A percentile compares a stretch with the other conserved stretches of the same genome.
Evolutionary conservation across 2,797 vertebrate genomes (phyloP).

Genomic region (Esox lucius): DNA sequence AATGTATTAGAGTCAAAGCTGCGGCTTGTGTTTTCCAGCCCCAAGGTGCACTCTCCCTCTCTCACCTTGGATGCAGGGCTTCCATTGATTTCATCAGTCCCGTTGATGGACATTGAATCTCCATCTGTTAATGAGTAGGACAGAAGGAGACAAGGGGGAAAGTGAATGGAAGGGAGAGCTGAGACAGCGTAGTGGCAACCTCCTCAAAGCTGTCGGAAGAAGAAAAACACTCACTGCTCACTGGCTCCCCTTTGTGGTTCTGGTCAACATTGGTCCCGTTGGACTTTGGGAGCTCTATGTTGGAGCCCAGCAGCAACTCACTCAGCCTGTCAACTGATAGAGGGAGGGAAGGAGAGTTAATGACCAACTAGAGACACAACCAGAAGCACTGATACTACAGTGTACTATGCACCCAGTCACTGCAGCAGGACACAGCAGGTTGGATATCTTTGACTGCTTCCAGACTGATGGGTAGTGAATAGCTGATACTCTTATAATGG

Average conservation of each 20-base stretch:
- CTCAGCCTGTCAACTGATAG: conserved; percentile 82
- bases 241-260: conserved; percentile 47
- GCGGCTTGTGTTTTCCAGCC: neutral
- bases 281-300: conserved; percentile 55
- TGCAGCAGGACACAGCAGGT: neutral
- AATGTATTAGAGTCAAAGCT: neutral
- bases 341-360: neutral
- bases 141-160: neutral
- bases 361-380: neutral
- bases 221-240: conserved; percentile 65
- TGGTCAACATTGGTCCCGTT: conserved; percentile 55
- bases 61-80: conserved; percentile 64
- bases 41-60: neutral
- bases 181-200: neutral
- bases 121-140: conserved; percentile 70
- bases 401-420: neutral
- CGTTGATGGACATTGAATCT: conserved; percentile 74
- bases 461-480: neutral
- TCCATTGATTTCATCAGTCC: conserved; percentile 70
- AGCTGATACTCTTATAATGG: neutral
- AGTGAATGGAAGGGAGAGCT: neutral
- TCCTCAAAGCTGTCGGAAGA: neutral
- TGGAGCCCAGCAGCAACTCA: conserved; percentile 76
- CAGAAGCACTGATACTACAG: neutral
- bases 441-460: neutral